Evolutionary conservation across 2,113 vertebrate species (phyloP).

Genomic region (Podarcis muralis): DNA sequence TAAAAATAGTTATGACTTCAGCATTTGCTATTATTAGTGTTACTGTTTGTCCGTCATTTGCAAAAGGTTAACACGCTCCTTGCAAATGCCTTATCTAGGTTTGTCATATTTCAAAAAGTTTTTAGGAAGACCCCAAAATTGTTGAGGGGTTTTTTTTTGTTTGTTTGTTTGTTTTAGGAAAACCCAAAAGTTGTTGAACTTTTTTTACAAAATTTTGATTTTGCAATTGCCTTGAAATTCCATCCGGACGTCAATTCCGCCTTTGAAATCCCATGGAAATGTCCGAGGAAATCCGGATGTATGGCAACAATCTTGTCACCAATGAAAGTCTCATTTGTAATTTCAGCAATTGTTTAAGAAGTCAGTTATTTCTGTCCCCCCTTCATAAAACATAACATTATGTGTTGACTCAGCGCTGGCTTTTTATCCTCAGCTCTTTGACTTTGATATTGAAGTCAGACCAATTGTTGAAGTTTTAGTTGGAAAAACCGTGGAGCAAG

Average conservation of each 20-base stretch:
- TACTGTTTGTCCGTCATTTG: neutral
- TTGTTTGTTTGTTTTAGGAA: no score
- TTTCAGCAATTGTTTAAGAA: neutral
- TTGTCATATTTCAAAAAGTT: no score
- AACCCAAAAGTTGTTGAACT: no score
- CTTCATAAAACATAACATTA: neutral
- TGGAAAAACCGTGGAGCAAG: conserved; percentile 92
- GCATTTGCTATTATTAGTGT: neutral
- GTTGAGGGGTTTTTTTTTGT: no score
- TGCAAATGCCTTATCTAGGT: neutral
- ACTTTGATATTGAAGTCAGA: conserved; percentile 93
- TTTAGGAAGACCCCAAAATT: no score
- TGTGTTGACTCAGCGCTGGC: conserved; percentile 2
- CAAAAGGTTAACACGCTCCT: no score
- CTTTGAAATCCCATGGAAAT: no score
- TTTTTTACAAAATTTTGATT: no score
- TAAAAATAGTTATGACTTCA: neutral
- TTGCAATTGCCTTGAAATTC: no score
- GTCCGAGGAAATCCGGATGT: no score
- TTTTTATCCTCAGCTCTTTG: conserved; percentile 84
- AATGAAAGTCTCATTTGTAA: no score
- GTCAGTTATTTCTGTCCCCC: conserved; percentile 14
- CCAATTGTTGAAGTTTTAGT: conserved; percentile 89
- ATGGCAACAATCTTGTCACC: neutral
- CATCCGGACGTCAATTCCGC: no score